phyloP scores from a whole-genome alignment of 1,140 invertebrate species.

The Cyclargus thomasi region DNA sequence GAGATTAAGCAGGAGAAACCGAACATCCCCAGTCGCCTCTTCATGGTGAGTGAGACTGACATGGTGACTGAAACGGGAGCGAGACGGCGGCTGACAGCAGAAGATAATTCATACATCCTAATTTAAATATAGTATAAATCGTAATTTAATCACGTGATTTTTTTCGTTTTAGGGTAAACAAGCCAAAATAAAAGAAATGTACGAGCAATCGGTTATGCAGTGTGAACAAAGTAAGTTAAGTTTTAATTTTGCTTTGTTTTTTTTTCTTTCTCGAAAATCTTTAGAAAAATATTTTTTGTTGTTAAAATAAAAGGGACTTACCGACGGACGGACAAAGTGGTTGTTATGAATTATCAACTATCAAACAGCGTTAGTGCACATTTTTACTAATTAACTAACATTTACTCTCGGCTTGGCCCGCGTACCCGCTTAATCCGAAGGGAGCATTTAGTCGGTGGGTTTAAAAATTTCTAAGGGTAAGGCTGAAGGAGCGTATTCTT shows the following conservation, averaged over 20 bases:
- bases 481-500: too few relatives aligned
- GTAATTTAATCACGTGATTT: not conserved
- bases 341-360: too few relatives aligned
- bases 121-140: not conserved
- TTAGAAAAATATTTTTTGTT: too few relatives aligned
- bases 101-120: too few relatives aligned
- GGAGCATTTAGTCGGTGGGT: too few relatives aligned
- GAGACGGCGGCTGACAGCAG: too few relatives aligned
- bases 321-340: too few relatives aligned
- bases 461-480: too few relatives aligned
- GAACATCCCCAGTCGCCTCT: slow-evolving; percentile 86
- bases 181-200: slow-evolving; percentile 92
- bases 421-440: too few relatives aligned
- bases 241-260: not conserved
- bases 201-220: slow-evolving; percentile 91
- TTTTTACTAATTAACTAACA: not conserved
- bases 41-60: slow-evolving; percentile 80
- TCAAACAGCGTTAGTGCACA: too few relatives aligned
- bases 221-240: slow-evolving; percentile 76
- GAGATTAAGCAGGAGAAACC: slow-evolving; percentile 91
- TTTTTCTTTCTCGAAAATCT: too few relatives aligned
- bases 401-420: not conserved
- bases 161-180: slow-evolving; percentile 83
- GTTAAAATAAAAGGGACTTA: too few relatives aligned
- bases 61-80: slow-evolving; percentile 41